These are phyloP conservation scores for Phylloscopus collybita DNA, from an alignment of 2,797 vertebrate species.

Conservation along the genomic window DNA sequence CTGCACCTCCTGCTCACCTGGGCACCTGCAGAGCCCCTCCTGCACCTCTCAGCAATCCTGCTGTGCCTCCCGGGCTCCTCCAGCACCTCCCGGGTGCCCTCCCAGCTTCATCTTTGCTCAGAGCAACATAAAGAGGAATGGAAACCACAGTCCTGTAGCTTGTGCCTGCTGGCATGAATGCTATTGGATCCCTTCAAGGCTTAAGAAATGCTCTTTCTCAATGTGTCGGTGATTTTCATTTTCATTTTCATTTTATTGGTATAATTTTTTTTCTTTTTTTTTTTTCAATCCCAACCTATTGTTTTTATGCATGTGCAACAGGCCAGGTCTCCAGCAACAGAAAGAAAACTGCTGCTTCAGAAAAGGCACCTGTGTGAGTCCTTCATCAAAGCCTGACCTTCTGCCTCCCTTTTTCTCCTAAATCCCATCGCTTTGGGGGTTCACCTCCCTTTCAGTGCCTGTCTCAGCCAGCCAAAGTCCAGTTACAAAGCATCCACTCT, in stretches of 20 bases:
- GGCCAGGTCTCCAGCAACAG: background rate
- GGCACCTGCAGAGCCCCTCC: background rate
- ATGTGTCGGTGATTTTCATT: background rate
- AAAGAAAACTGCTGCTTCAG: background rate
- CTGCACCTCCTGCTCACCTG: too few relatives aligned
- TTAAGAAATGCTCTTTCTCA: background rate
- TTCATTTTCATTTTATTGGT: too few relatives aligned
- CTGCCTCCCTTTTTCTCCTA: background rate
- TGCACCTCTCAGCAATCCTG: background rate
- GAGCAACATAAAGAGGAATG: background rate
- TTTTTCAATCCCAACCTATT: background rate
- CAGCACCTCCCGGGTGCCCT: background rate
- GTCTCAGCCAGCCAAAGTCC: background rate
- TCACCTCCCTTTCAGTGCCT: background rate
- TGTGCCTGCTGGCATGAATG: background rate
- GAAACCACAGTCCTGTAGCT: background rate
- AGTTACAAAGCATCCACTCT: background rate
- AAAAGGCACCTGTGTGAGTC: background rate
- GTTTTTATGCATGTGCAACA: background rate
- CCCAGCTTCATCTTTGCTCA: background rate
- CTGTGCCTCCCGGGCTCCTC: background rate
- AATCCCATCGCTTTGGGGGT: background rate
- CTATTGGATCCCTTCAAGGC: background rate
- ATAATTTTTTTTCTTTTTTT: background rate
- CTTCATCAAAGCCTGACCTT: background rate